Evolutionary conservation across 2,888 invertebrate species (phyloP).

Genomic region (Leptarthrus brevirostris): DNA sequence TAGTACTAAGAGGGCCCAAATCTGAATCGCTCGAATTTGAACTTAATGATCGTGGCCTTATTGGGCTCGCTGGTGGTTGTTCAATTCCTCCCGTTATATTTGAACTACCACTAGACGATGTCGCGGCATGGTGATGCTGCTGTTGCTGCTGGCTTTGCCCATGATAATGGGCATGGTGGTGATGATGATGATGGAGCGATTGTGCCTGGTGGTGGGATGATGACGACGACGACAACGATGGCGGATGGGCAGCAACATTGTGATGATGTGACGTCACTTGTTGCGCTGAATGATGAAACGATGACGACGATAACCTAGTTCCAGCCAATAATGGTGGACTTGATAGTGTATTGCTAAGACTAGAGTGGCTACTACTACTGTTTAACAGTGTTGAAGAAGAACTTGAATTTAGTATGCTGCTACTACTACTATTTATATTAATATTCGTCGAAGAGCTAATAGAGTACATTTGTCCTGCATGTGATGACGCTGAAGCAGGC

Average conservation of each 20-base stretch:
- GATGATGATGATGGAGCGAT: constrained; percentile 57
- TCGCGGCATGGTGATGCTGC: constrained; percentile 61
- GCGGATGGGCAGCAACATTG: constrained; percentile 54
- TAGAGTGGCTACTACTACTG: constrained; percentile 63
- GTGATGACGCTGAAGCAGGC: constrained; percentile 54
- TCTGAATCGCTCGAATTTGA: constrained; percentile 80
- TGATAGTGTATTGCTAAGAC: constrained; percentile 63
- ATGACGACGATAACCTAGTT: constrained; percentile 54
- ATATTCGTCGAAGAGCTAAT: constrained; percentile 52
- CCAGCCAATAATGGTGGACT: constrained; percentile 56
- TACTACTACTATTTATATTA: constrained; percentile 57
- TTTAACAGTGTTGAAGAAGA: constrained; percentile 58
- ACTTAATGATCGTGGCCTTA: constrained; percentile 79
- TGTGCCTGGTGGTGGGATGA: constrained; percentile 57
- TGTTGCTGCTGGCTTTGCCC: constrained; percentile 67
- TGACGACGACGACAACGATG: constrained; percentile 58
- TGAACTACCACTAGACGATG: constrained; percentile 52
- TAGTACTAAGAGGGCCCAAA: constrained; percentile 72
- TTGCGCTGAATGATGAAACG: constrained; percentile 54
- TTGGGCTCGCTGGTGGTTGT: constrained; percentile 74
- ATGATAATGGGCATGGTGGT: constrained; percentile 62
- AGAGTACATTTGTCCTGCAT: constrained; percentile 55
- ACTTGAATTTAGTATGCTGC: constrained; percentile 56
- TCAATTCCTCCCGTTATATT: constrained; percentile 66
- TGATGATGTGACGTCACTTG: constrained; percentile 49